Evolutionary conservation across 2,113 vertebrate species (phyloP), one percentile per base, ranked within the genome.

Genomic region (Sturnira hondurensis): DNA sequence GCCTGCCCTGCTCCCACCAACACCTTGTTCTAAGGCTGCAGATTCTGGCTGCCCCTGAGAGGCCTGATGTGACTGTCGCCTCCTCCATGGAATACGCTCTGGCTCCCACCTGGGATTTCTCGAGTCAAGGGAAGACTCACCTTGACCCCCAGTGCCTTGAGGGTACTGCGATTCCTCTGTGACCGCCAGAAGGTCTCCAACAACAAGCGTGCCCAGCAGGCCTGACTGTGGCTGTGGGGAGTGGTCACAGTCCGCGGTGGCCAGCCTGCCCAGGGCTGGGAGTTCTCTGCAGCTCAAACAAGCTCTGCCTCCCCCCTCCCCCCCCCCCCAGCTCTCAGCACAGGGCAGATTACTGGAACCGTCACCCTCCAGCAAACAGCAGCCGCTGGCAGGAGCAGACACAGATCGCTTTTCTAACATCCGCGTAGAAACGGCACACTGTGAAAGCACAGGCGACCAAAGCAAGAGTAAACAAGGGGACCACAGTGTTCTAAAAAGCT

Each of bases 351-450:
- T 0, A 4, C 6, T n/a, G 47, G 47, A 31, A 84, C 43, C 7
- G 47, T 50, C 54, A 80, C 26, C 24, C 20, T 43, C 78, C 26
- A 20, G 20, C 71, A 33, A 47, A 73, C 33, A 16, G 41, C 5
- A 31, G 50, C 67, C 2, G 22, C 2, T 0, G 58, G 16, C 19
- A 5, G 52, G 52, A 52, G 52, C 52, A 12, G 8, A 76, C 58
- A 12, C 58, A 5, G 4, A 7, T 0, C 2, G 41, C 71, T 56
- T 47, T 63, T 43, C 78, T 50, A 73, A 19, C 77, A 43, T 19
- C 50, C n/a, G 31, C 0, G 2, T 0, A 15, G 83, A 84, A 65
- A 52, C 4, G 0, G 1, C 0, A 1, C 0, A 0, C 50, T 12
- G 70, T 3, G 24, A n/a, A 4, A 52, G 68, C 70, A 28, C 45